Conservation (phyloP, 1,140 invertebrate species). For the Drosophila chauvacae region DNA sequence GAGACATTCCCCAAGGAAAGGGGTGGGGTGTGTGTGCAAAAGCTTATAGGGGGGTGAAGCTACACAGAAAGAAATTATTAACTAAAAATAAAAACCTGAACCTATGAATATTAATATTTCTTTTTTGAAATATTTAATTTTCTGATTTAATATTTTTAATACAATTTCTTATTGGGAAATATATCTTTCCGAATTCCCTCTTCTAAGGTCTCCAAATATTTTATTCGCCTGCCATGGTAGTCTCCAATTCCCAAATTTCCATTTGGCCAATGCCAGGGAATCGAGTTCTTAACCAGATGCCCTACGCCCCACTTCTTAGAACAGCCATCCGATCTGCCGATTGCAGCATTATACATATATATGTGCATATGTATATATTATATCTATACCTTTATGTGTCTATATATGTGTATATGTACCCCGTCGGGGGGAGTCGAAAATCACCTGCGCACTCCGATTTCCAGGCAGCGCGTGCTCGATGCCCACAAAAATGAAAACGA, state of each 20-base stretch:
- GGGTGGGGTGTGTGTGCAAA: constrained; percentile 23
- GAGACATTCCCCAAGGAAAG: constrained; percentile 45
- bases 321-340: constrained; percentile 41
- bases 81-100: not conserved
- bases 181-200: not conserved
- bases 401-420: constrained; percentile 16
- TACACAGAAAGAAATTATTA: not conserved
- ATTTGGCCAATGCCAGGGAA: constrained; percentile 27
- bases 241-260: constrained; percentile 11
- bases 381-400: constrained; percentile 9
- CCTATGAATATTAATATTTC: not conserved
- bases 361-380: constrained; percentile 8
- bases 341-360: constrained; percentile 43
- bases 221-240: not conserved
- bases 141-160: not conserved
- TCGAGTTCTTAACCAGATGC: constrained; percentile 32
- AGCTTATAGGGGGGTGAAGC: not conserved
- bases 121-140: not conserved
- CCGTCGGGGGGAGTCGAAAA: constrained; percentile 49
- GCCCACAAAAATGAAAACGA: constrained; percentile 18
- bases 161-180: not conserved
- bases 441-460: constrained; percentile 72
- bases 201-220: not conserved
- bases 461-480: constrained; percentile 67
- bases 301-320: constrained; percentile 24